Evolutionary conservation across 2,888 invertebrate species (phyloP), one percentile per base, ranked within the genome.

Genomic region (Drosophila demipolita): DNA sequence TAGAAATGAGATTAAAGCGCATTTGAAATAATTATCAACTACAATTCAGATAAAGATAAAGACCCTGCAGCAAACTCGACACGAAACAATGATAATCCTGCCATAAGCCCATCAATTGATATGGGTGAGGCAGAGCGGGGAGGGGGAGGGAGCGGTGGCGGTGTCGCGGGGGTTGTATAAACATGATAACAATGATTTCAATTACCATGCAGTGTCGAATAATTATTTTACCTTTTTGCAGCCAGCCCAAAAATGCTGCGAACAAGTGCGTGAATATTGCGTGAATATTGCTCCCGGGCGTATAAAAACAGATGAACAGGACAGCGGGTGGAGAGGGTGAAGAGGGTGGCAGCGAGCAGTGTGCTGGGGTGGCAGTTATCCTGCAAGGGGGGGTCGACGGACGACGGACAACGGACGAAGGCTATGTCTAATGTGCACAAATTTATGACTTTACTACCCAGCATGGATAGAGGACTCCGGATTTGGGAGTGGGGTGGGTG

Each of bases 221-320:
- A 91, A 89, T 89, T 91, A 91, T 89, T 91, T 85, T 83, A 89
- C 89, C 89, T 91, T 87, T 76, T 81, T 75, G 66, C 36, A 53
- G 52, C 57, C 63, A 62, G 59, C 40, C 70, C 45, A 36, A 36
- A 57, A 57, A 45, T 66, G 72, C 65, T 82, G 79, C 55, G 82
- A 83, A 78, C 89, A 87, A 89, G 83, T 89, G 90, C 88, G 80
- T 80, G 72, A 78, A 83, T 70, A 49, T 80, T 82, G 90, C 90
- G 90, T 90, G 87, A 89, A 91, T 91, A 91, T 91, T 90, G 92
- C 91, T 92, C 92, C 91, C 91, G 91, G 91, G 91, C 91, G 91
- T 79, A 90, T 87, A 91, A 90, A 85, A 92, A 80, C 91, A 92
- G 92, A 91, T 91, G 90, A 91, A 71, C 81, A 65, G 53, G 29